Conservation (phyloP, 2,797 vertebrate species). For the Sebastes alutus region DNA sequence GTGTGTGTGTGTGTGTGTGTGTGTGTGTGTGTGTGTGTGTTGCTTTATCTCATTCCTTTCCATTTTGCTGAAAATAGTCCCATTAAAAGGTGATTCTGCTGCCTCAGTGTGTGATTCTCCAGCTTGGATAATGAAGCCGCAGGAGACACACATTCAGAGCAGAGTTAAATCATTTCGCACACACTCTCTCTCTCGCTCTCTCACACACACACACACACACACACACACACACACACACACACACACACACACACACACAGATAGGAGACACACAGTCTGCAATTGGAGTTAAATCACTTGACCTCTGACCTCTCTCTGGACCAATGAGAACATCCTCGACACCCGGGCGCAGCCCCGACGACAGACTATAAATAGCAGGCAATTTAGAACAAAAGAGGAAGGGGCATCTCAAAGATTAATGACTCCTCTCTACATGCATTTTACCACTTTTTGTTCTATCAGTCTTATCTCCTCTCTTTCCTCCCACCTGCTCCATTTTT, state of each 20-base stretch:
- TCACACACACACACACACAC: not conserved
- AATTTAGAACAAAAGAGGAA: slow-evolving; percentile 61
- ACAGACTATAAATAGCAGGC: slow-evolving; percentile 74
- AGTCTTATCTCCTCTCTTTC: slow-evolving; percentile 48
- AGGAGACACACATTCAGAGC: slow-evolving; percentile 65
- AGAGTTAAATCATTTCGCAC: slow-evolving; percentile 66
- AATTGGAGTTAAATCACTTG: slow-evolving; percentile 69
- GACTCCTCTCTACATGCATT: slow-evolving; percentile 60
- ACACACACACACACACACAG: not conserved
- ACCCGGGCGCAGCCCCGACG: slow-evolving; percentile 33
- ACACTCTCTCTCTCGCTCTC: not conserved
- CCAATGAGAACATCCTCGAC: slow-evolving; percentile 58
- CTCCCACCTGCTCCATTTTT: slow-evolving; percentile 27
- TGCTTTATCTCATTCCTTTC: slow-evolving; percentile 47
- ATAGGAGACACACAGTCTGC: slow-evolving; percentile 46
- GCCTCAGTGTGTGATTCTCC: slow-evolving; percentile 63
- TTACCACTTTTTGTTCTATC: slow-evolving; percentile 64
- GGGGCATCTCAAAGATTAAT: slow-evolving; percentile 70
- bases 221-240: not conserved
- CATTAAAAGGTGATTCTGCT: slow-evolving; percentile 73
- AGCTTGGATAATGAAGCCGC: slow-evolving; percentile 75
- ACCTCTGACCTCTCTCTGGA: slow-evolving; percentile 63
- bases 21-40: slow-evolving; percentile 15
- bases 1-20: slow-evolving; percentile 15
- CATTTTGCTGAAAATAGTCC: slow-evolving; percentile 66